Conservation (phyloP, 2,797 vertebrate species). For the Argyrosomus regius region DNA sequence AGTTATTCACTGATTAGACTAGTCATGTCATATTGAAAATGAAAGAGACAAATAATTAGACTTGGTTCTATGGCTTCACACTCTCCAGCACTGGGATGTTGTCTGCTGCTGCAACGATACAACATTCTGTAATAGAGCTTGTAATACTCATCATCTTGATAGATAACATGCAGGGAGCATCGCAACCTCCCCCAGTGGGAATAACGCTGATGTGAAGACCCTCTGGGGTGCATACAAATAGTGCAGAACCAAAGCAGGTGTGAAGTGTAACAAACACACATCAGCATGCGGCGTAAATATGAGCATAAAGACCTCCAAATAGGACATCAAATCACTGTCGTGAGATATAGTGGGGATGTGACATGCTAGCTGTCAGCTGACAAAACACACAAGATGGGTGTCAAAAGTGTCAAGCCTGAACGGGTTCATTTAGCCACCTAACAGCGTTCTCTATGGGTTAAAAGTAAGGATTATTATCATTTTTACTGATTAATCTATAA, state of each 20-base stretch:
- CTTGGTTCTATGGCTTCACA: background rate
- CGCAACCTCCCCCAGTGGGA: background rate
- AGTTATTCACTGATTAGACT: background rate
- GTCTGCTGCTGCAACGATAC: background rate
- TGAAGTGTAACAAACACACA: background rate
- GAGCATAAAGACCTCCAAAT: background rate
- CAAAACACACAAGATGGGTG: background rate
- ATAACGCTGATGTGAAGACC: constrained; percentile 2
- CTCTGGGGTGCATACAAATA: background rate
- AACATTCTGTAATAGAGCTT: background rate
- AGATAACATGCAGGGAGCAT: constrained; percentile 1
- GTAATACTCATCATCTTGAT: constrained; percentile 21
- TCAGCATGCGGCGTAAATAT: background rate
- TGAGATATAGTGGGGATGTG: background rate
- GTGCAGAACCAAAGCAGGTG: constrained; percentile 1
- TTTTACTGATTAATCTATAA: background rate
- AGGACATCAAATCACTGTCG: constrained; percentile 1
- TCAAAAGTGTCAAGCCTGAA: background rate
- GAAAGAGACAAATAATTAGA: constrained; percentile 9
- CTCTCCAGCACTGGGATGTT: background rate
- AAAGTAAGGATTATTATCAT: background rate
- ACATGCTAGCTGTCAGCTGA: constrained; percentile 7
- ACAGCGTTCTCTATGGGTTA: background rate
- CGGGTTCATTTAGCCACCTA: background rate
- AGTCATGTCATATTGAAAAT: background rate